Conservation (phyloP, 2,888 invertebrate genomes). For the Dione juno region DNA sequence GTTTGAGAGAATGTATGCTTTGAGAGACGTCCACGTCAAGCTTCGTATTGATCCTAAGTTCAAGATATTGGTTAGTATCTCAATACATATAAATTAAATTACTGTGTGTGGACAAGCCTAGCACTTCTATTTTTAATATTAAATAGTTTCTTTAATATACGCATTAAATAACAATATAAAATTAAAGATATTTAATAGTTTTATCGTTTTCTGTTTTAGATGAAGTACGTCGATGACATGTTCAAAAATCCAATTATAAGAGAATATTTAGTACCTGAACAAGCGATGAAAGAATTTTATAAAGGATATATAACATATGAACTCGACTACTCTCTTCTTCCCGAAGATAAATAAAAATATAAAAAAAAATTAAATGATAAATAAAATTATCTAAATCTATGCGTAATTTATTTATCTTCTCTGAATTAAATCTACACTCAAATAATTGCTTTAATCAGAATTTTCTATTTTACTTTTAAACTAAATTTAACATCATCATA, state of each 20-base stretch:
- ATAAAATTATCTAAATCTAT: not conserved
- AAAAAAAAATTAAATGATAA: too few species aligned
- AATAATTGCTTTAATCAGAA: too few species aligned
- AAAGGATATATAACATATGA: slow-evolving; percentile 46
- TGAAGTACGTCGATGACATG: slow-evolving; percentile 81
- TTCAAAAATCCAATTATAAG: slow-evolving; percentile 85
- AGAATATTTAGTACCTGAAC: slow-evolving; percentile 82
- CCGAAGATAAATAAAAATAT: slow-evolving; percentile 6
- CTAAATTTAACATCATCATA: too few species aligned
- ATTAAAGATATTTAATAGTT: not conserved
- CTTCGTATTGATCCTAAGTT: slow-evolving; percentile 82
- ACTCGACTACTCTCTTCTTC: not conserved
- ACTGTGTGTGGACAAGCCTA: too few species aligned
- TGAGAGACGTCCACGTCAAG: slow-evolving; percentile 75
- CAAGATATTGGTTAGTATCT: slow-evolving; percentile 64
- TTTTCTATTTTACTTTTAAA: too few species aligned
- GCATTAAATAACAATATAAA: not conserved
- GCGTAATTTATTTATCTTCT: too few species aligned
- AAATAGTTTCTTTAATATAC: too few species aligned
- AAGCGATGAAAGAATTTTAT: slow-evolving; percentile 82
- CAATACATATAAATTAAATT: not conserved
- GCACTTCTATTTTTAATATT: too few species aligned
- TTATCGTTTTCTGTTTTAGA: slow-evolving; percentile 69
- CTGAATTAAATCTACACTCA: too few species aligned
- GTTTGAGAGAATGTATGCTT: slow-evolving; percentile 86